These are phyloP conservation scores for Drosophila aldrichi DNA, from an alignment of 2,888 invertebrate species.

Conservation along the genomic window DNA sequence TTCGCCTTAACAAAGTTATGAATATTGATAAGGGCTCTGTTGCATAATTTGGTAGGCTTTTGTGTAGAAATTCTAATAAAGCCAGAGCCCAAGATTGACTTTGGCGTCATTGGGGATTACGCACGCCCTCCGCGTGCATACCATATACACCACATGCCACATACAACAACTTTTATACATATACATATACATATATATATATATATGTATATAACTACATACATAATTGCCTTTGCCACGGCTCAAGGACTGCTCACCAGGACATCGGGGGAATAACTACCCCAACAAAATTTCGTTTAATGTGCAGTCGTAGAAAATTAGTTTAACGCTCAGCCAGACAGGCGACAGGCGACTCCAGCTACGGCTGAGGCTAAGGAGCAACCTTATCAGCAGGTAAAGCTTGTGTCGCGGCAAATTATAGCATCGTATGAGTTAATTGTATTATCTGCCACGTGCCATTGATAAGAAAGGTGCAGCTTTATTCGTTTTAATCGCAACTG, in stretches of 20 bases:
- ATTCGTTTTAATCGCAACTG: constrained; percentile 33
- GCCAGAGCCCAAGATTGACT: constrained; percentile 58
- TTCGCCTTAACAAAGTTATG: constrained; percentile 65
- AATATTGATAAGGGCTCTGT: constrained; percentile 67
- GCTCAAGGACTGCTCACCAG: constrained; percentile 34
- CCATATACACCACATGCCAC: background rate
- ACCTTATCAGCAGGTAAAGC: constrained; percentile 49
- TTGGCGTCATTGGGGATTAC: constrained; percentile 68
- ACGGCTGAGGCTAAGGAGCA: constrained; percentile 20
- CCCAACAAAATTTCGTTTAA: constrained; percentile 62
- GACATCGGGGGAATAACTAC: background rate
- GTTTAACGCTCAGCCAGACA: constrained; percentile 61
- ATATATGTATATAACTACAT: constrained; percentile 43
- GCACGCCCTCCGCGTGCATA: constrained; percentile 11
- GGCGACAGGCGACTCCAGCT: constrained; percentile 26
- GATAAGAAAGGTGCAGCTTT: constrained; percentile 39
- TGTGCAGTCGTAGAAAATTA: constrained; percentile 74
- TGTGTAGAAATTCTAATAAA: constrained; percentile 54
- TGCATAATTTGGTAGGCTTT: constrained; percentile 55
- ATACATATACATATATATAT: constrained; percentile 13
- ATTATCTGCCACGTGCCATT: constrained; percentile 63
- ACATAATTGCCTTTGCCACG: constrained; percentile 52
- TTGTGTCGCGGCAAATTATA: constrained; percentile 65
- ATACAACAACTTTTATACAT: background rate
- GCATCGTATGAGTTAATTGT: constrained; percentile 68